Conservation (phyloP, 2,888 invertebrate species). For the Metallyticus violacea region DNA sequence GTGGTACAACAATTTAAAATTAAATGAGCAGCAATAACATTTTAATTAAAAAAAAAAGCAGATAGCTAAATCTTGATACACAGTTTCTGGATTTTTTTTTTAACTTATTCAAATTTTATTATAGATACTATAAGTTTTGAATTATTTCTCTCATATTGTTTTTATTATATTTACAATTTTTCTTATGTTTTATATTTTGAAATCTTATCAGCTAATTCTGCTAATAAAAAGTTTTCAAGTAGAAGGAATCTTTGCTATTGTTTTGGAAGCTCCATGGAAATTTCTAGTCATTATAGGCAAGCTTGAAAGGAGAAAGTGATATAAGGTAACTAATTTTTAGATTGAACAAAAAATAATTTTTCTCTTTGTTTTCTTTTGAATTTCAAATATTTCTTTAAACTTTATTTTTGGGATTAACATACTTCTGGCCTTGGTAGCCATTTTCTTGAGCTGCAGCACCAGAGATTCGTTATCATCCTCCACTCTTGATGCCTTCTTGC, state of each 20-base stretch:
- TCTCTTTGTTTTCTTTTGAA: neutral
- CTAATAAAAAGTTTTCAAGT: neutral
- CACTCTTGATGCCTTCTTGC: conserved; percentile 86
- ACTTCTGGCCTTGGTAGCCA: conserved; percentile 85
- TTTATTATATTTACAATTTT: no score
- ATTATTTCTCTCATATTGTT: no score
- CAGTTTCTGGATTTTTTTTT: no score
- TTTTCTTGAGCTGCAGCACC: conserved; percentile 93
- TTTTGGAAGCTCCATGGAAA: neutral
- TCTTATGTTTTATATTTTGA: neutral
- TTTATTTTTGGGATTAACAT: conserved; percentile 47
- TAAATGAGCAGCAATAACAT: no score
- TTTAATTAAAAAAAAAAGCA: no score
- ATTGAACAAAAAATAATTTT: neutral
- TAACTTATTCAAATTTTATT: no score
- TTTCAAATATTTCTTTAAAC: neutral
- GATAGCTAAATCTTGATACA: no score
- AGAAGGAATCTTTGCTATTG: neutral
- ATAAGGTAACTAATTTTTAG: neutral
- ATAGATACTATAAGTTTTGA: no score
- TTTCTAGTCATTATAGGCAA: neutral
- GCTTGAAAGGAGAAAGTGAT: neutral
- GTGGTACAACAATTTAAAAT: no score
- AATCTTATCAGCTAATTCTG: neutral
- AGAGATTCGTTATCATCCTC: conserved; percentile 97